A percentile compares a stretch with the other conserved stretches of the same genome.
These are phyloP conservation scores for Spisula solida DNA, from an alignment of 2,888 invertebrate species.

Conservation along the genomic window DNA sequence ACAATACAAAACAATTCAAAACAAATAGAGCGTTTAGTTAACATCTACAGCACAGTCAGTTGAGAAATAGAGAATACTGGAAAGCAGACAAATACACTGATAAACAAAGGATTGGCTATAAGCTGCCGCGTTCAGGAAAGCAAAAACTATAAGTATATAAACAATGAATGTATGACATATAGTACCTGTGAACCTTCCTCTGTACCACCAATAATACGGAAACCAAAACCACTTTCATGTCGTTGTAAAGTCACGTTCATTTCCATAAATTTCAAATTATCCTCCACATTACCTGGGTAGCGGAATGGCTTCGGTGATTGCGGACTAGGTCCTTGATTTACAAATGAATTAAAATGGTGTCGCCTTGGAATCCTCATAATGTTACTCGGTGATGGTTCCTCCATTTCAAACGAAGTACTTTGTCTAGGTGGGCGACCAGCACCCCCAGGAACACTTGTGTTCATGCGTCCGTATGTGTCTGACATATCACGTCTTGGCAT, in stretches of 20 bases:
- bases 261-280: slow-evolving; percentile 88
- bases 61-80: no score
- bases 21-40: no score
- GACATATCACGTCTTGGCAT: slow-evolving; percentile 70
- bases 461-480: slow-evolving; percentile 69
- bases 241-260: slow-evolving; percentile 94
- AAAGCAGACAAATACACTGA: no score
- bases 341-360: slow-evolving; percentile 75
- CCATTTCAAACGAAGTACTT: slow-evolving; percentile 90
- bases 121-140: no score
- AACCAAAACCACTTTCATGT: slow-evolving; percentile 98
- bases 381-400: slow-evolving; percentile 88
- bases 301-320: slow-evolving; percentile 75
- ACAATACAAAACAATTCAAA: no score
- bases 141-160: no score
- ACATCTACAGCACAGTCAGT: no score
- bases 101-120: no score
- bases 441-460: slow-evolving; percentile 75
- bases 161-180: neutral
- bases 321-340: slow-evolving; percentile 65
- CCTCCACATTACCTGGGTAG: slow-evolving; percentile 75
- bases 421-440: slow-evolving; percentile 86
- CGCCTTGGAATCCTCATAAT: slow-evolving; percentile 81
- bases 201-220: slow-evolving; percentile 98
- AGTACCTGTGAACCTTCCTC: slow-evolving; percentile 97